Conservation (phyloP, 2,888 invertebrate species). For the Odontomyia ornata region DNA sequence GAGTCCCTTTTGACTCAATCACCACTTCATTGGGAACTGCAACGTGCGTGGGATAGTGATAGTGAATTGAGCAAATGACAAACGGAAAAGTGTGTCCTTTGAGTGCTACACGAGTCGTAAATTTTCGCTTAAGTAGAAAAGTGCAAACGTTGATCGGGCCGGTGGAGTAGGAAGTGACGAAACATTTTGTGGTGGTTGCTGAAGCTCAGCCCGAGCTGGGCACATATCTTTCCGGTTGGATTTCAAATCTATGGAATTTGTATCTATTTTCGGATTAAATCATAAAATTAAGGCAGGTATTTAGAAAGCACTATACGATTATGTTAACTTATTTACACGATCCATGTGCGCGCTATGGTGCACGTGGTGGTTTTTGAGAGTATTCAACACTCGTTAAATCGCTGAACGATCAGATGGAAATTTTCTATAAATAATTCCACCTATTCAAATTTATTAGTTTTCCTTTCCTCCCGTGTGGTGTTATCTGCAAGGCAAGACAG, state of each 20-base stretch:
- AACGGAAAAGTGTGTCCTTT: neutral
- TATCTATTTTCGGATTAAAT: constrained; percentile 42
- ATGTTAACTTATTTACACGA: neutral
- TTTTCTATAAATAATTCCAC: neutral
- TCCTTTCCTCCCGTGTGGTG: no score
- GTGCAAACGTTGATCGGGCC: constrained; percentile 1
- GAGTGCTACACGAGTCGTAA: neutral
- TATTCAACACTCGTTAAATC: neutral
- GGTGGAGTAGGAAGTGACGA: neutral
- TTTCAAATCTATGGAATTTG: constrained; percentile 24
- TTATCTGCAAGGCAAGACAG: neutral
- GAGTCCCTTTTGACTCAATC: neutral
- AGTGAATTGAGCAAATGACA: neutral
- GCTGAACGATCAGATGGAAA: neutral
- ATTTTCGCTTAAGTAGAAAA: neutral
- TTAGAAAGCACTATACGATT: neutral
- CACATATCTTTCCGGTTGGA: constrained; percentile 18
- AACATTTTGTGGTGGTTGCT: neutral
- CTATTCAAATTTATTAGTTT: neutral
- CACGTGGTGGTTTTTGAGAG: neutral
- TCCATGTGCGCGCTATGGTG: neutral
- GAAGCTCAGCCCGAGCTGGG: constrained; percentile 24
- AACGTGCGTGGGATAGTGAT: neutral
- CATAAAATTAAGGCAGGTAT: constrained; percentile 28
- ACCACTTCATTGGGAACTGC: neutral